These are phyloP conservation scores for Drosophila robusta DNA, from an alignment of 2,888 invertebrate species.

Conservation along the genomic window DNA sequence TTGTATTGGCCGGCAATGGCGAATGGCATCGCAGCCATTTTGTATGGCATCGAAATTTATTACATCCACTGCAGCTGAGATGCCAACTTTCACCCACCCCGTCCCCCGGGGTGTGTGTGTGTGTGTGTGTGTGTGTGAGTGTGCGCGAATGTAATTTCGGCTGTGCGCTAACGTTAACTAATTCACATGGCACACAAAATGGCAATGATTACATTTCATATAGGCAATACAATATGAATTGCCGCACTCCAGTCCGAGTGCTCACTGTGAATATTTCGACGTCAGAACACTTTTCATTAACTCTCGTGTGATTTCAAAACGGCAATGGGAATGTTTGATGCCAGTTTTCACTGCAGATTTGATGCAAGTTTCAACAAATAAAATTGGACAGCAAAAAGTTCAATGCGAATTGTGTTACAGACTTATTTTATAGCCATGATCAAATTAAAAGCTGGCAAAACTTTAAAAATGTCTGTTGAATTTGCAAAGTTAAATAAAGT, in stretches of 20 bases:
- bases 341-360: slow-evolving; percentile 16
- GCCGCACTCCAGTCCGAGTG: slow-evolving; percentile 10
- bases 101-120: neutral
- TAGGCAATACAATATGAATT: slow-evolving; percentile 40
- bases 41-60: slow-evolving; percentile 65
- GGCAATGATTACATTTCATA: slow-evolving; percentile 69
- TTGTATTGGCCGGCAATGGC: slow-evolving; percentile 40
- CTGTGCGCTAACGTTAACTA: slow-evolving; percentile 52
- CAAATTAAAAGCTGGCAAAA: no score
- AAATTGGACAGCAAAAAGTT: no score
- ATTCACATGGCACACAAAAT: slow-evolving; percentile 65
- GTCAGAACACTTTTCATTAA: slow-evolving; percentile 27
- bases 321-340: slow-evolving; percentile 40
- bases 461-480: no score
- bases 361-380: no score
- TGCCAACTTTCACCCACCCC: slow-evolving; percentile 25
- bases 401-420: no score
- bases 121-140: neutral
- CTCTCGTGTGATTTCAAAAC: slow-evolving; percentile 26
- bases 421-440: no score
- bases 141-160: slow-evolving; percentile 16
- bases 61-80: slow-evolving; percentile 59
- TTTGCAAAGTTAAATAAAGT: no score
- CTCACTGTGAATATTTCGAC: slow-evolving; percentile 22
- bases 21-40: slow-evolving; percentile 46